A percentile compares a stretch with the other conserved stretches of the same genome.
phyloP scores from a whole-genome alignment of 2,888 invertebrate genomes.

The Chrysotoxum bicinctum region DNA sequence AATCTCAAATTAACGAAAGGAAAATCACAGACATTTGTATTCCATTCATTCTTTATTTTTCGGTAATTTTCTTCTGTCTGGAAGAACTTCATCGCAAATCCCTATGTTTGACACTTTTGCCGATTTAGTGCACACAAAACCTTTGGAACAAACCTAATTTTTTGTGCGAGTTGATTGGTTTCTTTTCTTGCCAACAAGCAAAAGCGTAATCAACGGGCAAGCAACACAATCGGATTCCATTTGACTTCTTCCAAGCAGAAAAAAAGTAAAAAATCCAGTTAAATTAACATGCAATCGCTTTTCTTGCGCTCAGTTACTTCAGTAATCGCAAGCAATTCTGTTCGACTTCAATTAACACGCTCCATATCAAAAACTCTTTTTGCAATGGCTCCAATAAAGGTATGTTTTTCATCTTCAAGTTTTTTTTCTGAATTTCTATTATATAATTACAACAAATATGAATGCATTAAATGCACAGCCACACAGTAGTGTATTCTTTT shows the following conservation, averaged over 20 bases:
- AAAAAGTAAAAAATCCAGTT: constrained; percentile 36
- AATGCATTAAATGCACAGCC: not conserved
- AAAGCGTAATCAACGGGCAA: not conserved
- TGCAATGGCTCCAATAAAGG: constrained; percentile 80
- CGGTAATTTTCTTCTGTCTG: too few species aligned
- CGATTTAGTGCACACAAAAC: too few species aligned
- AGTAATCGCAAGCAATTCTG: constrained; percentile 48
- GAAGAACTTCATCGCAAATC: too few species aligned
- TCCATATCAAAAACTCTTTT: constrained; percentile 77
- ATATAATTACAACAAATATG: constrained; percentile 26
- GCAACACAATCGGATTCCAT: not conserved
- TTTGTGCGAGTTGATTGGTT: constrained; percentile 2
- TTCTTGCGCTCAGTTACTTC: constrained; percentile 67
- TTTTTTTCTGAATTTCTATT: constrained; percentile 17
- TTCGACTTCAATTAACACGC: constrained; percentile 65
- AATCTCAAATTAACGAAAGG: too few species aligned
- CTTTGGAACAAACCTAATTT: too few species aligned
- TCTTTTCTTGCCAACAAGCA: not conserved
- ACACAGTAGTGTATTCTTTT: not conserved
- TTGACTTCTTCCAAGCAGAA: constrained; percentile 13
- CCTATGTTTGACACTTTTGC: too few species aligned
- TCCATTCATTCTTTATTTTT: too few species aligned
- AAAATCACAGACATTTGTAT: too few species aligned
- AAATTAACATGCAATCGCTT: constrained; percentile 65
- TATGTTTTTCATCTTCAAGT: constrained; percentile 71